A percentile compares a stretch with the other conserved stretches of the same genome.
phyloP scores from a whole-genome alignment of 2,113 vertebrate species.

The Bubo scandiacus region DNA sequence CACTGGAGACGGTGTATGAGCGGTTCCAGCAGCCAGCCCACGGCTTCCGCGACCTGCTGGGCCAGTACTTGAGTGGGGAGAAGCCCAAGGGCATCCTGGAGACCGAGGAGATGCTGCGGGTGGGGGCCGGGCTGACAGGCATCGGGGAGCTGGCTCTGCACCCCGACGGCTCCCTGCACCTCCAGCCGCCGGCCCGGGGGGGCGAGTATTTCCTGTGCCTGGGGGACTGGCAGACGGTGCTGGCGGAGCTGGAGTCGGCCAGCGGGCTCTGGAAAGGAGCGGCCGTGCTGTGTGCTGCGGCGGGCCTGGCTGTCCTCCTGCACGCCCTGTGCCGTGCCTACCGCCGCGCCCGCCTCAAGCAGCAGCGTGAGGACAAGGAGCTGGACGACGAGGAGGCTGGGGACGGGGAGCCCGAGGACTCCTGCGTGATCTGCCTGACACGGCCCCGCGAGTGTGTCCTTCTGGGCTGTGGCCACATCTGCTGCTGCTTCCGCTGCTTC shows the following conservation, averaged over 20 bases:
- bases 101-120: constrained; percentile 87
- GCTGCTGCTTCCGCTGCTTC: constrained; percentile 86
- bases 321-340: constrained; percentile 74
- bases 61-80: constrained; percentile 85
- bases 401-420: not conserved
- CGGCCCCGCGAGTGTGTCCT: constrained; percentile 79
- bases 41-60: constrained; percentile 77
- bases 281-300: constrained; percentile 54
- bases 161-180: constrained; percentile 74
- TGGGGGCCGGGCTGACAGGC: constrained; percentile 81
- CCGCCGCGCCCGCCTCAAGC: constrained; percentile 6
- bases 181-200: constrained; percentile 76
- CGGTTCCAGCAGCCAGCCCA: constrained; percentile 82
- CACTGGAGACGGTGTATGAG: constrained; percentile 81
- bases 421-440: constrained; percentile 81
- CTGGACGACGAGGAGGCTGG: not conserved
- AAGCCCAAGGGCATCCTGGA: constrained; percentile 88
- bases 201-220: constrained; percentile 79
- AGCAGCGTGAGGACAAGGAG: constrained; percentile 66
- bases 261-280: constrained; percentile 73
- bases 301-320: constrained; percentile 65
- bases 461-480: constrained; percentile 86
- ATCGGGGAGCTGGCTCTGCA: constrained; percentile 82
- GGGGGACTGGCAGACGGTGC: constrained; percentile 77
- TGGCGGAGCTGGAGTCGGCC: constrained; percentile 64